Evolutionary conservation across 2,888 invertebrate species (phyloP).

Genomic region (Automeris io): DNA sequence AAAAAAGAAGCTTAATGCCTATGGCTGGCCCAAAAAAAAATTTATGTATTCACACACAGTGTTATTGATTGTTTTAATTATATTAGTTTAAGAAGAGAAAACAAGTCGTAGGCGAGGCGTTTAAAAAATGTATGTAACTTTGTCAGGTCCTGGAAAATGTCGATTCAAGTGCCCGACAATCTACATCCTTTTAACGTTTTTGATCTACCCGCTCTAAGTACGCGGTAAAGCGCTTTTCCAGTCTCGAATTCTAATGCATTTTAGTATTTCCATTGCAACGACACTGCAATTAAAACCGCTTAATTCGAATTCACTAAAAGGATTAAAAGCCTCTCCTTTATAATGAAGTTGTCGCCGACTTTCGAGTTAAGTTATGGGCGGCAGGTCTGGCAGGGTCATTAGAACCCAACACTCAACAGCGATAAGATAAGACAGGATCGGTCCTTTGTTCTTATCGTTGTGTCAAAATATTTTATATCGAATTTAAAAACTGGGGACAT

Average conservation of each 20-base stretch:
- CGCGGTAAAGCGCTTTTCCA: conserved; percentile 2
- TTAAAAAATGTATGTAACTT: too few relatives aligned
- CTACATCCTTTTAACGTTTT: conserved; percentile 5
- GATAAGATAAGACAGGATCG: conserved; percentile 64
- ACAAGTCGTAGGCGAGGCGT: too few relatives aligned
- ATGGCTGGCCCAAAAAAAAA: too few relatives aligned
- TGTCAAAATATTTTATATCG: conserved; percentile 72
- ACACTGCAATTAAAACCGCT: conserved; percentile 7
- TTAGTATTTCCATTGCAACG: conserved; percentile 4
- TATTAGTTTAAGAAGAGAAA: too few relatives aligned
- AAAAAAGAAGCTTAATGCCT: too few relatives aligned
- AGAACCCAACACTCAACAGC: conserved; percentile 48
- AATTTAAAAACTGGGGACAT: conserved; percentile 18
- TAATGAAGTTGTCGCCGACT: conserved; percentile 55
- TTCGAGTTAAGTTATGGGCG: conserved; percentile 33
- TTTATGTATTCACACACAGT: too few relatives aligned
- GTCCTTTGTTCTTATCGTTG: conserved; percentile 60
- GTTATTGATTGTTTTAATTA: too few relatives aligned
- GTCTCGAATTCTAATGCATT: conserved; percentile 8
- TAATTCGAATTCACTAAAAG: conserved; percentile 11
- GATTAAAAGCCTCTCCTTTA: conserved; percentile 11
- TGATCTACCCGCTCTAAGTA: background rate
- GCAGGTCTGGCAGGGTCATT: conserved; percentile 49
- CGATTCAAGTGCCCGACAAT: conserved; percentile 4
- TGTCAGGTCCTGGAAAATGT: conserved; percentile 3